These are phyloP conservation scores for Amazona guildingii DNA, from an alignment of 2,113 vertebrate genomes.

Conservation along the genomic window DNA sequence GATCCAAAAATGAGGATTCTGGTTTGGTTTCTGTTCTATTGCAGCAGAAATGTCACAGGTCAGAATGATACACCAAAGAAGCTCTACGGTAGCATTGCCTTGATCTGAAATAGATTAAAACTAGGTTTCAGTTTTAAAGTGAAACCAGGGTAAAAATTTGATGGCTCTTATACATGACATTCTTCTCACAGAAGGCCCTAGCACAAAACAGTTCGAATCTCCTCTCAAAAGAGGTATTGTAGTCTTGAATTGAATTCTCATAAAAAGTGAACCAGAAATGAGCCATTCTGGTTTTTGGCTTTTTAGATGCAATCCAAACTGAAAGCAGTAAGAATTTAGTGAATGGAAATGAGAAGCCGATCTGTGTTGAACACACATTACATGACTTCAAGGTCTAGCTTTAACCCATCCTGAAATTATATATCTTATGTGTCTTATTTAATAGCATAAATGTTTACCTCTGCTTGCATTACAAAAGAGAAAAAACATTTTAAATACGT, in stretches of 20 bases:
- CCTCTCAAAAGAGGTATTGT: not conserved
- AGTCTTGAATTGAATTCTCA: not conserved
- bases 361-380: not conserved
- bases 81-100: not conserved
- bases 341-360: not conserved
- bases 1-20: not conserved
- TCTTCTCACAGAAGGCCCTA: not conserved
- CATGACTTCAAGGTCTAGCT: not conserved
- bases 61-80: not conserved
- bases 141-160: not conserved
- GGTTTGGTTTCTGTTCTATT: not conserved
- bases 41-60: not conserved
- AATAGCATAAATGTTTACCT: not conserved
- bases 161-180: not conserved
- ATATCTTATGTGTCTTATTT: not conserved
- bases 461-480: not conserved
- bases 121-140: not conserved
- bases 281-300: not conserved
- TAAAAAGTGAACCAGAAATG: not conserved
- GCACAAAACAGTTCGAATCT: not conserved
- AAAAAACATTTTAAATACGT: not conserved
- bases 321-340: not conserved
- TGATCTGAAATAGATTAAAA: slow-evolving; percentile 10
- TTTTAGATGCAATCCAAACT: not conserved
- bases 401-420: not conserved